Conservation (phyloP, 1,140 invertebrate species). For the Littorina saxatilis region DNA sequence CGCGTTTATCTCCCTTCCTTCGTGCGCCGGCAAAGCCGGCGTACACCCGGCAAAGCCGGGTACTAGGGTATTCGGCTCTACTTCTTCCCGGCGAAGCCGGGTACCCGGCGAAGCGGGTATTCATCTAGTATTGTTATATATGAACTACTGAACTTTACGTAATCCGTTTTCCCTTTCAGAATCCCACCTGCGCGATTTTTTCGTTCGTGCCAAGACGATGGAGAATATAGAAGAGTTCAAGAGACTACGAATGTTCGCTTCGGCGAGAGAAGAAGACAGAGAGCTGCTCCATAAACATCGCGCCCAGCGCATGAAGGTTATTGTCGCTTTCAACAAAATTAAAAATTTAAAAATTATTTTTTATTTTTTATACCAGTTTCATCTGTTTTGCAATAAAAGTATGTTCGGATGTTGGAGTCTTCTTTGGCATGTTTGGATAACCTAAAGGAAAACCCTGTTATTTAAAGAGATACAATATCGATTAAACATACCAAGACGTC, state of each 20-base stretch:
- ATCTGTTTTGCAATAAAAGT: neutral
- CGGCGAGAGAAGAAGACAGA: slow-evolving; percentile 55
- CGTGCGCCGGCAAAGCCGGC: no score
- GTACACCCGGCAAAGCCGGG: no score
- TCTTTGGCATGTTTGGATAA: neutral
- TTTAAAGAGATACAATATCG: no score
- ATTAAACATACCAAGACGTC: no score
- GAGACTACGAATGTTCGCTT: slow-evolving; percentile 53
- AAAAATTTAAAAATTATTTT: neutral
- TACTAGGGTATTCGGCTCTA: no score
- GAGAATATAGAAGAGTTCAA: slow-evolving; percentile 57
- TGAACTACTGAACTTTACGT: no score
- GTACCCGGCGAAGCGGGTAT: no score
- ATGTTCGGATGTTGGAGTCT: neutral
- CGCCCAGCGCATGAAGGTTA: slow-evolving; percentile 55
- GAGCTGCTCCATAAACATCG: slow-evolving; percentile 55
- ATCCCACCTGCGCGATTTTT: slow-evolving; percentile 45
- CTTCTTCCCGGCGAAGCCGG: no score
- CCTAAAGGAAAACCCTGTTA: no score
- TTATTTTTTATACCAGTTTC: neutral
- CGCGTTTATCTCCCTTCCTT: no score
- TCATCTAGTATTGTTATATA: no score
- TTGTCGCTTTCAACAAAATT: neutral
- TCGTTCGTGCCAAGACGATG: slow-evolving; percentile 55
- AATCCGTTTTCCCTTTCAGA: neutral